phyloP scores from a whole-genome alignment of 64 coral and sea anemone genomes.

The Porites australiensis region DNA sequence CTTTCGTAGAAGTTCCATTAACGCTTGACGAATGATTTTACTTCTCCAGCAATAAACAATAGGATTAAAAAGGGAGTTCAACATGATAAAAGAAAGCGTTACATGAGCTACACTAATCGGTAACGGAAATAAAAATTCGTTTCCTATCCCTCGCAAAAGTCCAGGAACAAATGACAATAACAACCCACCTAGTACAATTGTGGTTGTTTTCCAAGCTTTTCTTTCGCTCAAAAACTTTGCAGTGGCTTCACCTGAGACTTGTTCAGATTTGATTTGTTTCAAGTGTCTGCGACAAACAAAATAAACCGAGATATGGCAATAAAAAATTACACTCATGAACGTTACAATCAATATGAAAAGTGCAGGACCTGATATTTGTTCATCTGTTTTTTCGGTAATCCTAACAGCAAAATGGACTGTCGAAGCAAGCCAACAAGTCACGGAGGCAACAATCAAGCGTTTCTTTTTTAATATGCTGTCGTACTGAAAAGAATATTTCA shows the following conservation, averaged over 20 bases:
- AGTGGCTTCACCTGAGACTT: neutral
- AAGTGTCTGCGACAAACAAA: neutral
- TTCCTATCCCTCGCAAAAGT: neutral
- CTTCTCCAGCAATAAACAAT: neutral
- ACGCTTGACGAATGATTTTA: neutral
- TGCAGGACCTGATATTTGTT: neutral
- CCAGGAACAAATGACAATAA: neutral
- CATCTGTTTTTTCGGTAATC: neutral
- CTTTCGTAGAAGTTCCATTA: neutral
- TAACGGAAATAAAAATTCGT: neutral
- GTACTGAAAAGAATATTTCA: neutral
- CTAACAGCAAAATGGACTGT: neutral
- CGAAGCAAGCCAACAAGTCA: neutral
- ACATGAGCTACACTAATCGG: neutral
- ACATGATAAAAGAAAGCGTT: neutral
- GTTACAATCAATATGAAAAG: neutral
- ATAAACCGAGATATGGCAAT: neutral
- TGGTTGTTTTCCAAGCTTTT: constrained; percentile 23
- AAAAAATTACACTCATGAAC: neutral
- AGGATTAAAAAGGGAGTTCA: neutral
- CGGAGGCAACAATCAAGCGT: neutral
- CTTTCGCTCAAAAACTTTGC: neutral
- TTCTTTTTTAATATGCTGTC: neutral
- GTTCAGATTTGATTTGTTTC: neutral
- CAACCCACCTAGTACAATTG: neutral